Evolutionary conservation across 2,797 vertebrate genomes (phyloP).

Genomic region (Coendou prehensilis): DNA sequence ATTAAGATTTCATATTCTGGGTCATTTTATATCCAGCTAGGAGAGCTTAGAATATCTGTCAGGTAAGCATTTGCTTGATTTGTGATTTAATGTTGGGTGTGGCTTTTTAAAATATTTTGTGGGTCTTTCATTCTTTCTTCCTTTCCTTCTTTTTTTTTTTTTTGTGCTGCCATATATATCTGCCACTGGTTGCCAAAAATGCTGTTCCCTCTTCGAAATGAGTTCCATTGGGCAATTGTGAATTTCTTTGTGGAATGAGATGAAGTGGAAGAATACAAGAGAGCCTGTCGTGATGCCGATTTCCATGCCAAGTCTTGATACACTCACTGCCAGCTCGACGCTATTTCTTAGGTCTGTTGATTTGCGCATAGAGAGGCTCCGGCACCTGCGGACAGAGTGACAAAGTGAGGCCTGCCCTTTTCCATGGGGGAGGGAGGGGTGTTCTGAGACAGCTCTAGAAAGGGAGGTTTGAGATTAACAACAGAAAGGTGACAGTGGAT

Average conservation of each 20-base stretch:
- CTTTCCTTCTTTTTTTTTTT: conserved; percentile 77
- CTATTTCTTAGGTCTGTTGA: conserved; percentile 98
- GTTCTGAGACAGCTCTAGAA: conserved; percentile 12
- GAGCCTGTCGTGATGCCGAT: conserved; percentile 86
- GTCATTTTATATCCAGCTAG: conserved; percentile 75
- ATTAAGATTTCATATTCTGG: conserved; percentile 76
- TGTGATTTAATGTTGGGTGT: conserved; percentile 65
- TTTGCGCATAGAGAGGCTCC: conserved; percentile 98
- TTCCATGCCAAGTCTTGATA: conserved; percentile 88
- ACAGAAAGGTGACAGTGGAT: conserved; percentile 57
- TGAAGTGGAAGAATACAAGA: conserved; percentile 85
- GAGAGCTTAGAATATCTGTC: conserved; percentile 65
- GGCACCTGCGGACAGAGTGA: conserved; percentile 91
- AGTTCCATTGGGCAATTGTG: conserved; percentile 85
- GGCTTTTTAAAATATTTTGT: conserved; percentile 26
- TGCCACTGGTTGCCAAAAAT: conserved; percentile 86
- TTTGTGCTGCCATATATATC: conserved; percentile 88
- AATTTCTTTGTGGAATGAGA: conserved; percentile 86
- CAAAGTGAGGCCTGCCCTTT: conserved; percentile 73
- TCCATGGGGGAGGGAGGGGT: background rate
- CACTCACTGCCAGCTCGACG: conserved; percentile 84
- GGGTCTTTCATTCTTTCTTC: conserved; percentile 78
- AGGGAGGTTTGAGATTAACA: conserved; percentile 17
- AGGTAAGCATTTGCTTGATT: conserved; percentile 75
- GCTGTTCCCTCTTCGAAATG: conserved; percentile 85